Evolutionary conservation across 2,113 vertebrate genomes (phyloP), one percentile per base, ranked within the genome.

Genomic region (Heterotis niloticus): DNA sequence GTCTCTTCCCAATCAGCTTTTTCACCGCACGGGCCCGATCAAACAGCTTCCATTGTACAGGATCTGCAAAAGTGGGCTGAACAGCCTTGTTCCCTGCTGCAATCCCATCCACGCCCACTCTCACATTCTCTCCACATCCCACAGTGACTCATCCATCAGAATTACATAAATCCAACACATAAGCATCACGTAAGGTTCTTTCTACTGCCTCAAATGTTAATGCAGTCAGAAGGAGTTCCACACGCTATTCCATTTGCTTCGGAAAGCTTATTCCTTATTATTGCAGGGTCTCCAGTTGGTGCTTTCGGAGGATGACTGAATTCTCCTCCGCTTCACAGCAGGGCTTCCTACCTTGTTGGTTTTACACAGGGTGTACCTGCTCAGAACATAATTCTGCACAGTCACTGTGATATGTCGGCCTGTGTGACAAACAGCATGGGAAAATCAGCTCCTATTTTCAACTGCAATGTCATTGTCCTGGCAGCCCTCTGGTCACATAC

Each of bases 101-200:
- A 29, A 59, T 68, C 64, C 78, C 75, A 57, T 76, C 54, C 26
- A 60, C 24, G 60, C 75, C 82, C 72, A 76, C 77, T 81, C 72
- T 59, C 77, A 44, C 52, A n/a, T 5, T 77, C 34, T 24, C 34
- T 79, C 74, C 80, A 77, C 74, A 56, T 34, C 56, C 51, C 75
- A 74, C 77, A 65, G 74, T 81, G 82, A 81, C 69, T 77, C 79
- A 74, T 77, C 70, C 69, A 5, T 20, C 76, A 72, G 18, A 57
- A 69, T 82, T 82, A 82, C 62, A 80, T 82, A 82, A 82, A 78
- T n/a, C 13, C 65, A 56, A 75, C 52, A 28, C 14, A 64, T 79
- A 67, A n/a, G 20, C 60, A 54, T 24, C 57, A 65, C 69, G 65
- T 62, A 75, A 78, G 28, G 26, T 24, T 60, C 59, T 72, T 62